Conservation (phyloP, 2,888 invertebrate genomes). For the Caenorhabditis sp. region DNA sequence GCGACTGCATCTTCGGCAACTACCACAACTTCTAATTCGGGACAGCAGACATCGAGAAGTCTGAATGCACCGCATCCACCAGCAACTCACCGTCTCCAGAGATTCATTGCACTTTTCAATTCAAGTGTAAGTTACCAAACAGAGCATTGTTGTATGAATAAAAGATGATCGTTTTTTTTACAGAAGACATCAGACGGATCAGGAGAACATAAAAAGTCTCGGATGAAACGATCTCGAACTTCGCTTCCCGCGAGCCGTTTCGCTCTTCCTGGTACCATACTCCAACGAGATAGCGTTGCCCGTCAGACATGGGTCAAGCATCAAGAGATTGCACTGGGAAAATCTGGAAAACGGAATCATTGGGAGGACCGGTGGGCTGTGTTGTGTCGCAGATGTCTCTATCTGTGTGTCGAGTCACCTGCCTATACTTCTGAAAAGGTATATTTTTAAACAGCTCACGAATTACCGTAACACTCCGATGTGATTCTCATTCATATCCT, state of each 20-base stretch:
- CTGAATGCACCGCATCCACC: conserved; percentile 69
- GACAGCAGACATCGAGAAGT: conserved; percentile 58
- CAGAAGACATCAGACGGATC: conserved; percentile 56
- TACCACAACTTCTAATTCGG: conserved; percentile 26
- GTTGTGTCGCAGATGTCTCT: conserved; percentile 63
- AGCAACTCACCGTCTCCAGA: conserved; percentile 70
- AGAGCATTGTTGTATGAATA: neutral
- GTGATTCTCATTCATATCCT: too few species aligned
- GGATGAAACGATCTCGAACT: conserved; percentile 71
- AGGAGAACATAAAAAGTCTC: conserved; percentile 49
- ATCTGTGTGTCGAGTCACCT: conserved; percentile 70
- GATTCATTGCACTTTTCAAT: conserved; percentile 72
- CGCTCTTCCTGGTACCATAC: conserved; percentile 63
- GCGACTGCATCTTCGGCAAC: conserved; percentile 12
- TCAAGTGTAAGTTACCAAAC: conserved; percentile 46
- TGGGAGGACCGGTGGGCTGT: conserved; percentile 75
- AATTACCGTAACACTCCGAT: too few species aligned
- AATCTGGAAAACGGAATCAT: conserved; percentile 69
- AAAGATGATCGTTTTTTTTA: neutral
- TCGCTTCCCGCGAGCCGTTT: conserved; percentile 68
- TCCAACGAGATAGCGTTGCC: conserved; percentile 49
- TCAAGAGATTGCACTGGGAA: conserved; percentile 70
- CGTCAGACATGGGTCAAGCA: conserved; percentile 72
- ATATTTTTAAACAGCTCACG: too few species aligned
- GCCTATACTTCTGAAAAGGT: conserved; percentile 61